Conservation (phyloP, 1,140 invertebrate species). For the Cydia pomonella region DNA sequence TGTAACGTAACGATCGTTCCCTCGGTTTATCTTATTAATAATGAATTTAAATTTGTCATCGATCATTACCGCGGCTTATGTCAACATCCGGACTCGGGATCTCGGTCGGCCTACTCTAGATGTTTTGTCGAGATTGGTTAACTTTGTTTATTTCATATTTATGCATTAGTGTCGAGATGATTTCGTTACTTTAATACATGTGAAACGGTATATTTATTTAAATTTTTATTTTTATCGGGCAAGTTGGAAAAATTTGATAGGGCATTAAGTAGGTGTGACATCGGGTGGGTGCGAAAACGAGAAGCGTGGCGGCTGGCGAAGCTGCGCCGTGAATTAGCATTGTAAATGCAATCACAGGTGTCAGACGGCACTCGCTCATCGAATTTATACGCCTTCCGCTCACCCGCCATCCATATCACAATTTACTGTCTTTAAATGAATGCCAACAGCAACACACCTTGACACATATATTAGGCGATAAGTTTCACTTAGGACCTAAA, state of each 20-base stretch:
- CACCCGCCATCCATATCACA: constrained; percentile 63
- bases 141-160: constrained; percentile 3
- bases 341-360: constrained; percentile 80
- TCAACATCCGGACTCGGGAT: constrained; percentile 23
- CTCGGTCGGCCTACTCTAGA: neutral
- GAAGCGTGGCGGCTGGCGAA: constrained; percentile 60
- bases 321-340: constrained; percentile 76
- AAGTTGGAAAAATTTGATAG: neutral
- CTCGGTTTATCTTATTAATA: constrained; percentile 62
- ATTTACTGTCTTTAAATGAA: constrained; percentile 73
- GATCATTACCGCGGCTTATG: constrained; percentile 48
- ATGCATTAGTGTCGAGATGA: neutral
- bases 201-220: neutral
- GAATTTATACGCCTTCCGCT: constrained; percentile 77
- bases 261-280: neutral
- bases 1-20: constrained; percentile 59
- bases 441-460: constrained; percentile 54
- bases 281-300: constrained; percentile 40
- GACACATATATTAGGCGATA: constrained; percentile 53
- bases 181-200: neutral
- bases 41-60: constrained; percentile 60
- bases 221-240: neutral
- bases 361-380: constrained; percentile 70
- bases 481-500: neutral
- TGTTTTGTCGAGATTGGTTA: neutral